Percentiles rank a stretch among this genome's conserved stretches.
Evolutionary conservation across 2,113 vertebrate genomes (phyloP).

Genomic region (Peromyscus polionotus): DNA sequence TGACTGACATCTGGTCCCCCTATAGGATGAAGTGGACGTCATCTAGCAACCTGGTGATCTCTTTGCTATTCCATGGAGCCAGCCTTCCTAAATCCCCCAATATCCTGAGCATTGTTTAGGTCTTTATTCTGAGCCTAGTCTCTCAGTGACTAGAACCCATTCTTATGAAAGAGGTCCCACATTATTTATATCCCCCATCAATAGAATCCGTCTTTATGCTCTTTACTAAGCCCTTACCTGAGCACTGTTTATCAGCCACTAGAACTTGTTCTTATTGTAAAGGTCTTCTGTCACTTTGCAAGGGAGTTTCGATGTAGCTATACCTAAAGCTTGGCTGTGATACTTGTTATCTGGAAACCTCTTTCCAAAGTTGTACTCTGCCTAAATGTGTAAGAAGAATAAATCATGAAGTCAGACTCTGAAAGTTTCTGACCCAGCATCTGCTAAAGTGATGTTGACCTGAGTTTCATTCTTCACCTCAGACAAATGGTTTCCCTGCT

Average conservation of each 20-base stretch:
- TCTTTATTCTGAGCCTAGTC: neutral
- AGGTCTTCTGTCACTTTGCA: neutral
- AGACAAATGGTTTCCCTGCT: neutral
- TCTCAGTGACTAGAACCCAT: too few species aligned
- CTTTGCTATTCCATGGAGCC: neutral
- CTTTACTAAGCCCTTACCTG: neutral
- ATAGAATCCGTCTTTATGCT: neutral
- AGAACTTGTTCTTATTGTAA: neutral
- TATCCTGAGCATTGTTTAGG: neutral
- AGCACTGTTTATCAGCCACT: neutral
- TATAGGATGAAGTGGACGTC: neutral
- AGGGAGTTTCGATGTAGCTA: neutral
- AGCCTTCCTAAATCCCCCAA: neutral
- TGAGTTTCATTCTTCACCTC: neutral
- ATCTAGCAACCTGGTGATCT: neutral
- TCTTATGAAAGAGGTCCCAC: neutral
- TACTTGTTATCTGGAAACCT: too few species aligned
- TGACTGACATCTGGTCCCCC: neutral
- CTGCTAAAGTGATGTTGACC: neutral
- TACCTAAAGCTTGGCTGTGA: too few species aligned
- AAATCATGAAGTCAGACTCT: neutral
- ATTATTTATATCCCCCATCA: neutral
- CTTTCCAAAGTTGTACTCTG: too few species aligned
- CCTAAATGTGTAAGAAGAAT: neutral
- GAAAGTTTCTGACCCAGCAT: neutral